A percentile compares a stretch with the other conserved stretches of the same genome.
Conservation (phyloP, 2,797 vertebrate species). For the Apogon hyalosoma region DNA sequence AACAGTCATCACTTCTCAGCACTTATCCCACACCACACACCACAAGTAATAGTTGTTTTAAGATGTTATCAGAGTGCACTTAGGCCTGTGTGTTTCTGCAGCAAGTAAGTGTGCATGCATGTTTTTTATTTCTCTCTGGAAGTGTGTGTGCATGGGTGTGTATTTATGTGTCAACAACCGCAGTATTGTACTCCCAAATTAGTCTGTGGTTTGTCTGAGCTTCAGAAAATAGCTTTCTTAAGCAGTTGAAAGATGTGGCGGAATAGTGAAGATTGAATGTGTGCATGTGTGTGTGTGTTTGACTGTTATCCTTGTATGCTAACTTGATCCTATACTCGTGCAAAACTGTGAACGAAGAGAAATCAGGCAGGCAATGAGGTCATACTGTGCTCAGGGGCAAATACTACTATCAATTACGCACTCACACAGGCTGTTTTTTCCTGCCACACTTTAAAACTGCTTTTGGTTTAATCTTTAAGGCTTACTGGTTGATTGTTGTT, state of each 20-base stretch:
- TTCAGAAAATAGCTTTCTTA: conserved; percentile 62
- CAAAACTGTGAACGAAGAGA: conserved; percentile 71
- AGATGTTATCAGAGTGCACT: conserved; percentile 67
- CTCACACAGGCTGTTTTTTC: conserved; percentile 14
- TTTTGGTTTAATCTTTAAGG: conserved; percentile 6
- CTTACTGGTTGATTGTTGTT: not conserved
- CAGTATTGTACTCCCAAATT: conserved; percentile 68
- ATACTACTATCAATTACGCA: conserved; percentile 69
- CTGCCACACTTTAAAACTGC: not conserved
- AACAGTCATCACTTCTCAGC: conserved; percentile 54
- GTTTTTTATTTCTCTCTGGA: conserved; percentile 39
- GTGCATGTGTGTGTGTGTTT: conserved; percentile 21
- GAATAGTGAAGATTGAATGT: conserved; percentile 33
- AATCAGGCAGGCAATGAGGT: conserved; percentile 72
- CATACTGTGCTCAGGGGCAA: conserved; percentile 66
- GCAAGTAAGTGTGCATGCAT: conserved; percentile 14
- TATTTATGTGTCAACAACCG: conserved; percentile 73
- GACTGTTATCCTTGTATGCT: conserved; percentile 34
- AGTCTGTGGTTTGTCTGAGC: conserved; percentile 69
- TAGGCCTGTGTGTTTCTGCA: conserved; percentile 46
- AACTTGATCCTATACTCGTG: conserved; percentile 62
- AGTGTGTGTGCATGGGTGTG: conserved; percentile 39
- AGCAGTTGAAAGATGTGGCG: conserved; percentile 64
- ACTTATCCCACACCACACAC: conserved; percentile 61
- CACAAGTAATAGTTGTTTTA: conserved; percentile 69